Percentiles rank a stretch among this genome's conserved stretches.
Conservation (phyloP, 2,888 invertebrate species). For the Spilosoma lubricipeda region DNA sequence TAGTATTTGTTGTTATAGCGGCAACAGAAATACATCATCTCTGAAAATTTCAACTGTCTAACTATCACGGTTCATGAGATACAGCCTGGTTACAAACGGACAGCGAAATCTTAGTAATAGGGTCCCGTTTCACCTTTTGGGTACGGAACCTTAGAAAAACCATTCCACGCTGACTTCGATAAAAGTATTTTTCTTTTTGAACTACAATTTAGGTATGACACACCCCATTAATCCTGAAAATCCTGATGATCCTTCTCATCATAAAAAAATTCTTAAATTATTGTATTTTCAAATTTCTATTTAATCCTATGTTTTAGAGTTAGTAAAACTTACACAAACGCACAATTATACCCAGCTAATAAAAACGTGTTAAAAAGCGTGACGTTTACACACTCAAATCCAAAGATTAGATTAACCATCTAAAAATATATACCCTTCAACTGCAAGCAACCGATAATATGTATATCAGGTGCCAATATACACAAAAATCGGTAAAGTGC, state of each 20-base stretch:
- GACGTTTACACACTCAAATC: background rate
- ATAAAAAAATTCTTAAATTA: too few species aligned
- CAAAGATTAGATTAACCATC: background rate
- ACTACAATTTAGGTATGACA: background rate
- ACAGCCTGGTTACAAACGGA: too few species aligned
- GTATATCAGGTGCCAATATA: conserved; percentile 8
- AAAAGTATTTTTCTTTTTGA: too few species aligned
- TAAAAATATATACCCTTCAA: conserved; percentile 9
- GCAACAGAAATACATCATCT: too few species aligned
- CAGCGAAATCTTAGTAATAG: too few species aligned
- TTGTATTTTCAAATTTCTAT: background rate
- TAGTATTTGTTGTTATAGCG: too few species aligned
- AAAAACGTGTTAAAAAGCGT: background rate
- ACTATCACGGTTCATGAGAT: too few species aligned
- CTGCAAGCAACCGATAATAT: background rate
- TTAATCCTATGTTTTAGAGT: background rate
- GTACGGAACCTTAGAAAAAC: too few species aligned
- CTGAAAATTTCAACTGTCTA: too few species aligned
- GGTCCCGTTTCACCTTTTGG: too few species aligned
- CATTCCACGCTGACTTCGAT: too few species aligned
- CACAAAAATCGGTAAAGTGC: background rate
- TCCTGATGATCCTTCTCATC: too few species aligned
- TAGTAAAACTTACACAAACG: background rate
- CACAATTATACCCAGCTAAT: background rate
- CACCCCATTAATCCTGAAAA: background rate